Evolutionary conservation across 2,797 vertebrate genomes (phyloP).

Genomic region (Todus mexicanus): DNA sequence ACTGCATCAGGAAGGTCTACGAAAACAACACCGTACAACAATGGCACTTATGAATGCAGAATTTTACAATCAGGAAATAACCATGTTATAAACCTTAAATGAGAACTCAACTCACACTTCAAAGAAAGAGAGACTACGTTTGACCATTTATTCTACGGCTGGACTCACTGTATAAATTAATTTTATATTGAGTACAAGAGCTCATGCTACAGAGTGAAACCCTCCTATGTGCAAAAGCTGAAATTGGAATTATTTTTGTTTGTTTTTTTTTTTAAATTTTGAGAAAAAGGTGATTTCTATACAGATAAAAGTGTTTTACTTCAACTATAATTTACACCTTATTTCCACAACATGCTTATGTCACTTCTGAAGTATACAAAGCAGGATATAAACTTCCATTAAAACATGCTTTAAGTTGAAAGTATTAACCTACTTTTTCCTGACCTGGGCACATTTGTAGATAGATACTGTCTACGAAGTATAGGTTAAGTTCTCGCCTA

Average conservation of each 20-base stretch:
- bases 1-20: slow-evolving; percentile 73
- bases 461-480: slow-evolving; percentile 71
- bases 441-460: slow-evolving; percentile 77
- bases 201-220: slow-evolving; percentile 74
- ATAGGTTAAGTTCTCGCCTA: slow-evolving; percentile 77
- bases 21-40: slow-evolving; percentile 78
- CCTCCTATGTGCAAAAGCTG: slow-evolving; percentile 76
- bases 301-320: slow-evolving; percentile 70
- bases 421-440: slow-evolving; percentile 67
- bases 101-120: slow-evolving; percentile 73
- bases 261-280: slow-evolving; percentile 62
- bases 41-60: slow-evolving; percentile 80
- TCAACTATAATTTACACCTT: slow-evolving; percentile 72
- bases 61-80: slow-evolving; percentile 73
- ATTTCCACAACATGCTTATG: slow-evolving; percentile 76
- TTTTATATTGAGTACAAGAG: slow-evolving; percentile 69
- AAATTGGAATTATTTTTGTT: slow-evolving; percentile 46
- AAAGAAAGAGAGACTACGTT: slow-evolving; percentile 65
- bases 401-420: slow-evolving; percentile 77
- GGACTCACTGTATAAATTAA: slow-evolving; percentile 72
- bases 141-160: slow-evolving; percentile 72
- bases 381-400: slow-evolving; percentile 70
- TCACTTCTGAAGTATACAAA: slow-evolving; percentile 73
- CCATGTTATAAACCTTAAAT: slow-evolving; percentile 68
- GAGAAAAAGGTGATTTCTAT: slow-evolving; percentile 72